phyloP scores from a whole-genome alignment of 1,140 invertebrate species.

The Lepidurus apus region DNA sequence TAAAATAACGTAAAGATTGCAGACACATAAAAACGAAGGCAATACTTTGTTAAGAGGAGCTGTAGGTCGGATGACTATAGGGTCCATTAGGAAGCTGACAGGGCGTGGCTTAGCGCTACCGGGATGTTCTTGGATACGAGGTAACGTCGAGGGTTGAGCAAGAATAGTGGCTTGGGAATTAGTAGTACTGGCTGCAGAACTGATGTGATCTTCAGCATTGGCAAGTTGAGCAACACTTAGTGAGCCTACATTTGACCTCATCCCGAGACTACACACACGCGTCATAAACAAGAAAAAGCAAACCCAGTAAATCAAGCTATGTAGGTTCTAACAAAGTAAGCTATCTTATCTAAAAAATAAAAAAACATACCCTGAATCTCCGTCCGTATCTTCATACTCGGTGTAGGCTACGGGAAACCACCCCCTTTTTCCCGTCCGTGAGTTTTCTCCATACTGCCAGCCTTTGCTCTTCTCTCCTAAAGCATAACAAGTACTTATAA shows the following conservation, averaged over 20 bases:
- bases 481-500: conserved; percentile 28
- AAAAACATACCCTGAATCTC: conserved; percentile 32
- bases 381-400: conserved; percentile 52
- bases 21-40: not conserved
- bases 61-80: conserved; percentile 2
- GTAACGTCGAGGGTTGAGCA: conserved; percentile 9
- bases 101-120: conserved; percentile 10
- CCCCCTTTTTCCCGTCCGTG: conserved; percentile 78
- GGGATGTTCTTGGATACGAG: conserved; percentile 12
- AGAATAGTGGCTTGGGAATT: conserved; percentile 1
- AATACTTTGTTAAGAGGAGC: conserved; percentile 15
- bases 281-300: conserved; percentile 1
- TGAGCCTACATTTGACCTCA: conserved; percentile 13
- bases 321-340: not conserved
- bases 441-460: conserved; percentile 92
- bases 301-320: too few species aligned
- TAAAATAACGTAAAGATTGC: not conserved
- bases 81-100: conserved; percentile 3
- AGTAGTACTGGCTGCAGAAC: not conserved
- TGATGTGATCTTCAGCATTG: not conserved
- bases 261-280: conserved; percentile 20
- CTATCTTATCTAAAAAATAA: too few species aligned
- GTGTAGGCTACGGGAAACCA: conserved; percentile 94
- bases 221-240: not conserved
- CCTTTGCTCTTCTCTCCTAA: conserved; percentile 77